Evolutionary conservation across 2,888 invertebrate genomes (phyloP).

Genomic region (Orchesella flavescens): DNA sequence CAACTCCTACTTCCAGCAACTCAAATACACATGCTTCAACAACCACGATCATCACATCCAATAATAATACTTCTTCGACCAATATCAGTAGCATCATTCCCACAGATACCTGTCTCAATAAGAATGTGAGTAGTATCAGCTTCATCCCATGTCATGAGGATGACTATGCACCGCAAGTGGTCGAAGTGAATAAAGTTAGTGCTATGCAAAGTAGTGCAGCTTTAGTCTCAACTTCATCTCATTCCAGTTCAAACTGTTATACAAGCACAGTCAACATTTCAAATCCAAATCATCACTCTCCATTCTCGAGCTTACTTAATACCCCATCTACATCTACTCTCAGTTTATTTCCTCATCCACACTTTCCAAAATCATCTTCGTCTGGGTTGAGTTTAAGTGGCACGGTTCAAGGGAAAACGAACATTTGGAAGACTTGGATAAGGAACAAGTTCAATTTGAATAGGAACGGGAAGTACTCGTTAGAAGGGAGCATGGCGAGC

Average conservation of each 20-base stretch:
- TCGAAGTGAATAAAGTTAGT: conserved; percentile 41
- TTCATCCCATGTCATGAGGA: conserved; percentile 55
- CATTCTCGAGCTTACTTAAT: conserved; percentile 38
- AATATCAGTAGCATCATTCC: conserved; percentile 46
- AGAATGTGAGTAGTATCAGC: conserved; percentile 28
- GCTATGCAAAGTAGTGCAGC: not conserved
- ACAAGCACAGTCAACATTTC: conserved; percentile 50
- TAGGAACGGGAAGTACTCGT: conserved; percentile 71
- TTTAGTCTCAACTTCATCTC: too few species aligned
- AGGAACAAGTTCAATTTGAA: conserved; percentile 70
- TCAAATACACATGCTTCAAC: not conserved
- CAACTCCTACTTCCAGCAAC: not conserved
- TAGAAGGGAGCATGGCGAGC: conserved; percentile 67
- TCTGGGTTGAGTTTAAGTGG: conserved; percentile 25
- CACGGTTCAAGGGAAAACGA: conserved; percentile 67
- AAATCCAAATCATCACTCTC: conserved; percentile 3
- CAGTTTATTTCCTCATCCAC: not conserved
- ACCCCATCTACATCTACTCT: conserved; percentile 41
- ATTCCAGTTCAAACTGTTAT: conserved; percentile 15
- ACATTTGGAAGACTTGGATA: conserved; percentile 71
- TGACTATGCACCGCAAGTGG: conserved; percentile 46
- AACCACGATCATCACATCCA: not conserved
- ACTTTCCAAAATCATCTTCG: not conserved
- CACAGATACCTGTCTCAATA: conserved; percentile 32
- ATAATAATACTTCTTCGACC: conserved; percentile 13